These are phyloP conservation scores for Eleginops maclovinus DNA, from an alignment of 2,113 vertebrate genomes.

Conservation along the genomic window DNA sequence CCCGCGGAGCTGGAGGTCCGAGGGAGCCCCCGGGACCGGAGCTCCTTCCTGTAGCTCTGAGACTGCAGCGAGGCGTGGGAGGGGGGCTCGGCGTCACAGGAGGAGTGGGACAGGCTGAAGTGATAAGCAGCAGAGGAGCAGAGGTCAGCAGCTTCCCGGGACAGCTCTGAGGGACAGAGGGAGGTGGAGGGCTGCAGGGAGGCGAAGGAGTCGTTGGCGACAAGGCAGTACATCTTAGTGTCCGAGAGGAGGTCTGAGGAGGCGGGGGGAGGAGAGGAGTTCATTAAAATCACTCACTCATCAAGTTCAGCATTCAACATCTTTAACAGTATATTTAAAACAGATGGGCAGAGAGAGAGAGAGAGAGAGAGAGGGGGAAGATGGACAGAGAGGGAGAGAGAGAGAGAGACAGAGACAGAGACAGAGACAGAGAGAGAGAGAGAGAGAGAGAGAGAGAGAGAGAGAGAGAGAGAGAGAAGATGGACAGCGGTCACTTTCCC, in stretches of 20 bases:
- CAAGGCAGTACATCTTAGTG: constrained; percentile 94
- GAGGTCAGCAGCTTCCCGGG: constrained; percentile 85
- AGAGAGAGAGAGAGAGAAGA: too few relatives aligned
- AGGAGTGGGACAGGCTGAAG: constrained; percentile 89
- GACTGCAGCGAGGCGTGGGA: constrained; percentile 90
- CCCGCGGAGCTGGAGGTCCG: constrained; percentile 97
- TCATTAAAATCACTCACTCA: too few relatives aligned
- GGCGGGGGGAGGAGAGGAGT: too few relatives aligned
- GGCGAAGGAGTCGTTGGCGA: constrained; percentile 96
- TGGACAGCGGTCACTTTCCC: too few relatives aligned
- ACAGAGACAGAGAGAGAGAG: too few relatives aligned
- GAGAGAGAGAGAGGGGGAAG: too few relatives aligned
- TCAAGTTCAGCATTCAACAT: too few relatives aligned
- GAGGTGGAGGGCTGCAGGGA: constrained; percentile 96
- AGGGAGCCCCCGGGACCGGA: constrained; percentile 94
- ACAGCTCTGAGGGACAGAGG: constrained; percentile 91
- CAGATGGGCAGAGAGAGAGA: too few relatives aligned
- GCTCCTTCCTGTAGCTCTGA: constrained; percentile 95
- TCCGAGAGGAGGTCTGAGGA: constrained; percentile 92
- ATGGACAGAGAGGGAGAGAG: too few relatives aligned
- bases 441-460: too few relatives aligned
- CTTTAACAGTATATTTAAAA: too few relatives aligned
- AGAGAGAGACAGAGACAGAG: too few relatives aligned
- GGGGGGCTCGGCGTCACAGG: constrained; percentile 90
- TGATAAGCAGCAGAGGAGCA: constrained; percentile 88